Percentiles rank a stretch among this genome's conserved stretches.
Conservation (phyloP, 2,797 vertebrate genomes). For the Pipistrellus pipistrellus region DNA sequence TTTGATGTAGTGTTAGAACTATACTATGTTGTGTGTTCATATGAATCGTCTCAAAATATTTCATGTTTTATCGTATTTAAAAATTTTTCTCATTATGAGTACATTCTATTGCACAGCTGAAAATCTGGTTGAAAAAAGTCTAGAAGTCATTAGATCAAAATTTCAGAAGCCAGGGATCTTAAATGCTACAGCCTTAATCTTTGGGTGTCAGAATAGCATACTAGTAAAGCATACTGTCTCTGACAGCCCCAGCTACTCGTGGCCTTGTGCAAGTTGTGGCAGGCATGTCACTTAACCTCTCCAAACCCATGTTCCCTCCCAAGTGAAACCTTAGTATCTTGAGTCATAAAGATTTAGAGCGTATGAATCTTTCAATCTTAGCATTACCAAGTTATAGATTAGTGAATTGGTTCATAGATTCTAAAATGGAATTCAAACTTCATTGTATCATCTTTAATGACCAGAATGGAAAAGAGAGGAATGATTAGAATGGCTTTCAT, state of each 20-base stretch:
- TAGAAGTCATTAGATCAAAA: neutral
- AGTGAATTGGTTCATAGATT: neutral
- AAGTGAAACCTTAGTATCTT: neutral
- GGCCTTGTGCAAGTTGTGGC: neutral
- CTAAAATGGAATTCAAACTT: neutral
- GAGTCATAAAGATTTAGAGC: slow-evolving; percentile 15
- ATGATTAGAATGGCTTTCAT: neutral
- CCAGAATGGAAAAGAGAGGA: slow-evolving; percentile 3
- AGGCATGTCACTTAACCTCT: neutral
- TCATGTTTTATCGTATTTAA: neutral
- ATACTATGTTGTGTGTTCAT: neutral
- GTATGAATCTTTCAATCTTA: slow-evolving; percentile 10
- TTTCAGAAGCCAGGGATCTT: neutral
- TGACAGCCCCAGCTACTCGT: neutral
- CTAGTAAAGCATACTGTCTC: neutral
- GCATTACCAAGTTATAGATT: neutral
- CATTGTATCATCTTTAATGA: neutral
- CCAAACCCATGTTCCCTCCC: neutral
- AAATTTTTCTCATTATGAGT: neutral
- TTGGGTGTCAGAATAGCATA: neutral
- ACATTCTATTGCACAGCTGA: neutral
- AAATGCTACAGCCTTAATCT: neutral
- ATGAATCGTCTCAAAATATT: neutral
- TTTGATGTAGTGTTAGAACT: neutral
- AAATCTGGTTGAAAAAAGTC: neutral